Percentiles rank a stretch among this genome's conserved stretches.
Evolutionary conservation across 2,797 vertebrate genomes (phyloP).

Genomic region (Rhinichthys osculus): DNA sequence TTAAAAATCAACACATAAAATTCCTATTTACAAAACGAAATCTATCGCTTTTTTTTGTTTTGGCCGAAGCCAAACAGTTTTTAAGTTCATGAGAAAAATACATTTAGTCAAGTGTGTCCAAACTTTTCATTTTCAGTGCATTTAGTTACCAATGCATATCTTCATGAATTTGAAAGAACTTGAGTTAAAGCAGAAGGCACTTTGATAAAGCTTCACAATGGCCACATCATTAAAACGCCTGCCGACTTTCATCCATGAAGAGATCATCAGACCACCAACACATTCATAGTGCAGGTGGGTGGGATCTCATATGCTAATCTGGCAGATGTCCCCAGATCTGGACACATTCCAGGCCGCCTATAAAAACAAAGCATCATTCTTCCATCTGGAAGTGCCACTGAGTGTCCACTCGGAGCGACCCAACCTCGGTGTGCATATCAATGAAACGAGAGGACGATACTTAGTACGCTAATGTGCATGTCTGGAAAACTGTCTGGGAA

Average conservation of each 20-base stretch:
- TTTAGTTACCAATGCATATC: background rate
- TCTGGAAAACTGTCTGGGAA: background rate
- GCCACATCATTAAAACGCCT: slow-evolving; percentile 14
- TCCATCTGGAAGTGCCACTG: slow-evolving; percentile 65
- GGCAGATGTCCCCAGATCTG: slow-evolving; percentile 80
- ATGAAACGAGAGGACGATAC: background rate
- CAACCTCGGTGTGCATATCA: background rate
- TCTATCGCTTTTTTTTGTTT: background rate
- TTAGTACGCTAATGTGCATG: background rate
- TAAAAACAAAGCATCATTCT: slow-evolving; percentile 79
- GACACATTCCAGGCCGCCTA: slow-evolving; percentile 79
- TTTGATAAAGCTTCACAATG: background rate
- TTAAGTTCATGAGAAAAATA: background rate
- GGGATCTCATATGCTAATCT: slow-evolving; percentile 81
- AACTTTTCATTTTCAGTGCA: background rate
- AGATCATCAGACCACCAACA: slow-evolving; percentile 78
- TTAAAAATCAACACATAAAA: background rate
- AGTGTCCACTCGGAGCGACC: slow-evolving; percentile 57
- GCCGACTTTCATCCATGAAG: slow-evolving; percentile 50
- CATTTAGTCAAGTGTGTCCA: background rate
- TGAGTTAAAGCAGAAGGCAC: slow-evolving; percentile 16
- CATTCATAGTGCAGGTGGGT: slow-evolving; percentile 72
- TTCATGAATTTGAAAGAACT: background rate
- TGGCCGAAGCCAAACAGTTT: too few relatives aligned
- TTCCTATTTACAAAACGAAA: background rate